Base-by-base conservation (phyloP, 2,888 invertebrate species). In the Prenolepis imparis region DNA sequence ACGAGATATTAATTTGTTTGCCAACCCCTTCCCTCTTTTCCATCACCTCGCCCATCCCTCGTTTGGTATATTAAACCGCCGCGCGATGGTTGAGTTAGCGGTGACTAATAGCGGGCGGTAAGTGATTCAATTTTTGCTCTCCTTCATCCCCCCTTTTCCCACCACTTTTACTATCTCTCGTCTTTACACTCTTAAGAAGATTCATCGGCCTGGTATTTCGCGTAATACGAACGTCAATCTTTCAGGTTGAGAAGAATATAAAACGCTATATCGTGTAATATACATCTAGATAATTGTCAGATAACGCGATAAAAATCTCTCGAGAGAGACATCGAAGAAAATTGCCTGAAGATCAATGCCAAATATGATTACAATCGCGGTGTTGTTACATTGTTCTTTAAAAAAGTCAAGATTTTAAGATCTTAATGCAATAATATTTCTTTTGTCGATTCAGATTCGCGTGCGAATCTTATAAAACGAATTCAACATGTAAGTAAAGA, bases 61-160 rank as follows among this genome's bases (percentile, higher is more conserved):
- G 64, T 3, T 36, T 55, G 52, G 85, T 78, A 83, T 80, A 89
- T 86, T 89, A 84, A 84, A 73, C 84, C 82, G 52, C 66, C 61
- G 80, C 61, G 80, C 87, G 87, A 84, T 84, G 72, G 84, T 85
- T 78, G 72, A 77, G 48, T 59, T 85, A 87, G 82, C 83, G 82
- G 57, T 81, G 89, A 85, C 86, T 89, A 89, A 89, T 89, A 85
- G 75, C 63, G 48, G n/a, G 21, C 32, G 66, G 75, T 41, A 83
- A 83, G 70, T 82, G 73, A 85, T 86, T 87, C 85, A 83, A 87
- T 84, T 87, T 70, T 84, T 80, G 66, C 21, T 48, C n/a, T 44
- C 63, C 5, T 6, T 6, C 36, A n/a, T 8, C 3, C 44, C 8
- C n/a, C n/a, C n/a, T 1, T 18, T 18, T 41, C 11, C 48, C 48